Percentiles rank a stretch among this genome's conserved stretches.
Conservation (phyloP, 2,113 vertebrate species). For the Probosciger aterrimus region DNA sequence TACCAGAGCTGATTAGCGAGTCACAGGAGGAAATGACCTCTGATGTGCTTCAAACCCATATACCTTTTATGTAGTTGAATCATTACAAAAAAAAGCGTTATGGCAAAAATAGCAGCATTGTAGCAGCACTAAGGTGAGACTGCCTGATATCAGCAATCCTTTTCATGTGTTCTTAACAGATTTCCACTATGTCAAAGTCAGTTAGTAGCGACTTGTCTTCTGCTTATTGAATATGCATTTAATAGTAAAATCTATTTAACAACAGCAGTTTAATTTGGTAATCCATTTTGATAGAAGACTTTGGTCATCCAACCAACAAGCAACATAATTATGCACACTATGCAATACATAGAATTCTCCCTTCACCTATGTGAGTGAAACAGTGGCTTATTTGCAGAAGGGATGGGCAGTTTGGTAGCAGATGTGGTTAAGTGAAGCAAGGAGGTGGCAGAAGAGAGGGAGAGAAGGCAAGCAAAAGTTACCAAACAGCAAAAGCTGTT, state of each 20-base stretch:
- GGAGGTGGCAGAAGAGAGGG: background rate
- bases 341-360: background rate
- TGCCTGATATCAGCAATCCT: background rate
- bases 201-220: background rate
- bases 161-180: background rate
- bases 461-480: background rate
- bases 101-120: constrained; percentile 47
- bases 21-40: constrained; percentile 67
- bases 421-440: background rate
- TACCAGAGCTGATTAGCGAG: constrained; percentile 59
- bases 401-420: background rate
- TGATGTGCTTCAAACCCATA: constrained; percentile 67
- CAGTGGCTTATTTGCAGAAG: background rate
- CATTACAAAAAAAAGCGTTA: background rate
- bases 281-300: background rate
- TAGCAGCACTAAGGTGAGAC: background rate
- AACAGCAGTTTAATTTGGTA: background rate
- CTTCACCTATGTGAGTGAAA: background rate
- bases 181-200: constrained; percentile 7
- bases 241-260: background rate
- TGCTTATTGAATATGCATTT: background rate
- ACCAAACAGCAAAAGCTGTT: background rate
- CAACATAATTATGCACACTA: background rate
- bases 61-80: constrained; percentile 59
- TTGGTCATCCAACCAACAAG: background rate